phyloP scores from a whole-genome alignment of 2,113 vertebrate genomes.

The Pandion haliaetus region DNA sequence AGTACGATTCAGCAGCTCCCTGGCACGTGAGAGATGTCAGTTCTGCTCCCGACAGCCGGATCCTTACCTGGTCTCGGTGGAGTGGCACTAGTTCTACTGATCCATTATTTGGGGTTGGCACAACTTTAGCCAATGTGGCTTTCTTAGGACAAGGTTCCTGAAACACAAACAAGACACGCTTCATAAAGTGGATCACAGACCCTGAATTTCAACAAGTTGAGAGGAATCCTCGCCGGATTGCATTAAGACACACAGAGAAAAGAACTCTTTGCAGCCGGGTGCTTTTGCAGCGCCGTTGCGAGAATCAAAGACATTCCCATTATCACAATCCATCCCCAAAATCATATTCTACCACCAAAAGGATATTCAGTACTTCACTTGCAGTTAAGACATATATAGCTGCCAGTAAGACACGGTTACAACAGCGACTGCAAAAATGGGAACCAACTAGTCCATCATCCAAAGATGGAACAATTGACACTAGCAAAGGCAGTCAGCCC shows the following conservation, averaged over 20 bases:
- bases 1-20: neutral
- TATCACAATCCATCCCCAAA: neutral
- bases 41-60: too few species aligned
- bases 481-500: rapidly evolving
- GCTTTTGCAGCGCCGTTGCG: neutral
- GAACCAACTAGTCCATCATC: rapidly evolving
- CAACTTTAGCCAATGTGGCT: slow-evolving; percentile 89
- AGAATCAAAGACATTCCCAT: rapidly evolving
- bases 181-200: rapidly evolving
- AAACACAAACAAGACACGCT: neutral
- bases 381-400: too few species aligned
- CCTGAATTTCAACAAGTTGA: rapidly evolving
- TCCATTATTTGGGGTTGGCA: slow-evolving; percentile 93
- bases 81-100: slow-evolving; percentile 89
- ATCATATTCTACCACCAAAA: rapidly evolving
- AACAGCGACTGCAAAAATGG: too few species aligned
- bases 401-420: rapidly evolving
- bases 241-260: rapidly evolving
- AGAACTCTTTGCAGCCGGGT: neutral
- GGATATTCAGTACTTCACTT: neutral
- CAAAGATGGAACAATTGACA: rapidly evolving
- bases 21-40: rapidly evolving
- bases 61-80: slow-evolving; percentile 84
- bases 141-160: slow-evolving; percentile 85
- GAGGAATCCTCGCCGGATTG: rapidly evolving